Evolutionary conservation across 2,888 invertebrate genomes (phyloP).

Genomic region (Caprella mutica): DNA sequence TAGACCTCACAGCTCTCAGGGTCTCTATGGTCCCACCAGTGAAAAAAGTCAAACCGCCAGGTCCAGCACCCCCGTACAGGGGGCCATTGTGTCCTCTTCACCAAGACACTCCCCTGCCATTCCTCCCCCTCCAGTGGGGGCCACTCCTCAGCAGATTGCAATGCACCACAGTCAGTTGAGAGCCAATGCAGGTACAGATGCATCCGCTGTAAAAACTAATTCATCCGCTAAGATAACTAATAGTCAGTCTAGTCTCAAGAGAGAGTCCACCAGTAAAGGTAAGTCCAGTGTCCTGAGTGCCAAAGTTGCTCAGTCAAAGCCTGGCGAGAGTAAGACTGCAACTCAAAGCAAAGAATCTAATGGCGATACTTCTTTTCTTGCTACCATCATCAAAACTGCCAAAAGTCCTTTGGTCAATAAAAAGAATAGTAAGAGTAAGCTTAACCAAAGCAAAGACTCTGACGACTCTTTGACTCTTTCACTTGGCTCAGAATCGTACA

Average conservation of each 20-base stretch:
- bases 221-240: too few species aligned
- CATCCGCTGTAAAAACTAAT: too few species aligned
- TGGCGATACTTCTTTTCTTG: slow-evolving; percentile 4
- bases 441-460: slow-evolving; percentile 1
- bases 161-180: too few species aligned
- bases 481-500: slow-evolving; percentile 2
- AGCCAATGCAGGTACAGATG: too few species aligned
- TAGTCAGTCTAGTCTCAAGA: too few species aligned
- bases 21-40: not conserved
- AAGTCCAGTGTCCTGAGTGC: slow-evolving; percentile 27
- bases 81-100: slow-evolving; percentile 26
- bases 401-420: slow-evolving; percentile 6
- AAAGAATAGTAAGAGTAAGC: not conserved
- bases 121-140: not conserved
- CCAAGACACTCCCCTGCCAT: slow-evolving; percentile 9
- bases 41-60: slow-evolving; percentile 23
- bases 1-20: slow-evolving; percentile 15
- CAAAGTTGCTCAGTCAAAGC: slow-evolving; percentile 19
- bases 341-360: too few species aligned
- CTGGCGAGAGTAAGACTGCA: not conserved
- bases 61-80: slow-evolving; percentile 32
- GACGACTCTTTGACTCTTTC: slow-evolving; percentile 8
- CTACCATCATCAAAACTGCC: not conserved
- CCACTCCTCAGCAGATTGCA: slow-evolving; percentile 6
- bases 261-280: too few species aligned